Conservation (phyloP, 2,888 invertebrate species). For the Euzetes globulus region DNA sequence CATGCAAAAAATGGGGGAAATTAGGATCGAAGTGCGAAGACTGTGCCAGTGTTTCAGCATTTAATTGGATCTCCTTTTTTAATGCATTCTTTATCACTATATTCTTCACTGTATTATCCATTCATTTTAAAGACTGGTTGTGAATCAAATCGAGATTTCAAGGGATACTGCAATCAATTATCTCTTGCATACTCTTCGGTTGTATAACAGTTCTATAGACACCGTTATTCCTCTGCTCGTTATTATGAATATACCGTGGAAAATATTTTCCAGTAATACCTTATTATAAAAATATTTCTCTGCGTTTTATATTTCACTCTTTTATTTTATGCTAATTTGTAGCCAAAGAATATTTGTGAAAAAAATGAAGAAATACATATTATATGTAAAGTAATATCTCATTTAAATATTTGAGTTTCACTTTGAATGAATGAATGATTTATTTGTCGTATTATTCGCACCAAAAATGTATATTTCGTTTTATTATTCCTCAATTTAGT, state of each 20-base stretch:
- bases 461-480: too few relatives aligned
- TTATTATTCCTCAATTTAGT: too few relatives aligned
- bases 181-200: neutral
- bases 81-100: slow-evolving; percentile 2
- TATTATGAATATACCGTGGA: neutral
- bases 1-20: neutral
- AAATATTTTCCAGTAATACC: neutral
- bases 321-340: slow-evolving; percentile 4
- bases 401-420: neutral
- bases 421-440: neutral
- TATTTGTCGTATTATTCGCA: neutral
- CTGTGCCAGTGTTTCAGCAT: neutral
- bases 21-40: too few relatives aligned
- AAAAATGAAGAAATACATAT: too few relatives aligned
- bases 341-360: neutral
- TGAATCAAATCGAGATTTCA: neutral
- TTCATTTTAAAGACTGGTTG: neutral
- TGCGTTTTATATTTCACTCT: neutral
- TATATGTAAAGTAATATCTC: neutral
- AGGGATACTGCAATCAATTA: slow-evolving; percentile 3
- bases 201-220: neutral
- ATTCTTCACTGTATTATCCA: neutral
- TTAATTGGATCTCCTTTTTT: neutral
- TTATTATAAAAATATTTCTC: neutral
- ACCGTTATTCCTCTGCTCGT: too few relatives aligned